Evolutionary conservation across 2,888 invertebrate species (phyloP).

Genomic region (Steinernema hermaphroditum): DNA sequence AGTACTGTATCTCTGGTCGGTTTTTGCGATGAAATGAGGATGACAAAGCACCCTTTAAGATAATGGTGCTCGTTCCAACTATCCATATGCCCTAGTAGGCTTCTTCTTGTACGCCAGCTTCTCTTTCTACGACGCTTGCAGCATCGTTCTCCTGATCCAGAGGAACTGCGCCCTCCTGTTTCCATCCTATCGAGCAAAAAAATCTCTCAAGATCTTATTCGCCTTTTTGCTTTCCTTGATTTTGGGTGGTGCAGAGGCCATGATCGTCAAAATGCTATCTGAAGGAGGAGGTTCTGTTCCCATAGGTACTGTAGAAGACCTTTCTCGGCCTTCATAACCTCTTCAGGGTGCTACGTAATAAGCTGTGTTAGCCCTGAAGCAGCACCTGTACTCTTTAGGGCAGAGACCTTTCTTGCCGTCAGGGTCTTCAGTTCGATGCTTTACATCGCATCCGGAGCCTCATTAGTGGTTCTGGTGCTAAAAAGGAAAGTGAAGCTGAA

Average conservation of each 20-base stretch:
- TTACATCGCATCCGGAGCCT: not conserved
- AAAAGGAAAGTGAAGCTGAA: not conserved
- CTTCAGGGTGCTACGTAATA: not conserved
- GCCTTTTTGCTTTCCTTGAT: not conserved
- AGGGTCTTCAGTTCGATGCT: not conserved
- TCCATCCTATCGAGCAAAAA: not conserved
- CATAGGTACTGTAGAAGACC: not conserved
- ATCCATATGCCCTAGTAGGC: not conserved
- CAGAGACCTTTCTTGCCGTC: not conserved
- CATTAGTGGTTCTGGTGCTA: not conserved
- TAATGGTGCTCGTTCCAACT: not conserved
- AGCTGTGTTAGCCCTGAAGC: not conserved
- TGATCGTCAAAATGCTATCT: not conserved
- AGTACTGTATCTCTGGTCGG: not conserved
- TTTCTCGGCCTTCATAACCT: no score
- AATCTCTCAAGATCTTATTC: not conserved
- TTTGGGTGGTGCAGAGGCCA: not conserved
- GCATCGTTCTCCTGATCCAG: not conserved
- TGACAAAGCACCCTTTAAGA: no score
- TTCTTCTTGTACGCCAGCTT: not conserved
- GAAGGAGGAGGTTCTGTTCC: not conserved
- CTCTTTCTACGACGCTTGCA: conserved; percentile 1
- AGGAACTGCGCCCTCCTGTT: conserved; percentile 2
- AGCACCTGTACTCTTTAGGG: not conserved
- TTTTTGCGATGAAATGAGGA: not conserved